Evolutionary conservation across 2,888 invertebrate species (phyloP), one percentile per base, ranked within the genome.

Genomic region (Hermaeophaga mercurialis): DNA sequence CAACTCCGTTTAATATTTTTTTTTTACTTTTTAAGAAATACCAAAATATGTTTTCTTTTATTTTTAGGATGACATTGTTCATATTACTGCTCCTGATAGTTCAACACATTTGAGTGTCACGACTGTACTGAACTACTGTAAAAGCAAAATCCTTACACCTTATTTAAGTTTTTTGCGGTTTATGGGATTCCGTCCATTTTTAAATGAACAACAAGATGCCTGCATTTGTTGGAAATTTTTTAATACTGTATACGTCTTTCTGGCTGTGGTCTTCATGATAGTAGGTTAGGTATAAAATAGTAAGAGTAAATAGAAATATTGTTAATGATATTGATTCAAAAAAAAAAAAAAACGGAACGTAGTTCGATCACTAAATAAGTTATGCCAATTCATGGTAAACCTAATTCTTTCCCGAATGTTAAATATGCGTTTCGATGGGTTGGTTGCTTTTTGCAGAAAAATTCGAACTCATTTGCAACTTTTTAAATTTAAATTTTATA

Each of bases 61-160:
- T 11, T 46, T 56, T 31, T 74, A 88, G 87, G 85, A 87, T 57
- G 88, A 88, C 76, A 84, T 87, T 66, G 82, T 83, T 1, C 88
- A 89, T 70, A 83, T 84, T 59, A 85, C 87, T 58, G 84, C 69
- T 33, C 66, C 68, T 41, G 74, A 75, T 56, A 64, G 64, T 41
- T 68, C 67, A 18, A 66, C 85, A 65, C 83, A 84, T 64, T 81
- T 86, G 75, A 90, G 89, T 67, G 89, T 90, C 22, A 90, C 91
- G 8, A 89, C 89, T 7, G 85, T 91, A 63, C 81, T 92, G 73
- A 85, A 85, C 73, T 90, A 90, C 71, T 92, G 92, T 80, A 90
- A 92, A 79, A 84, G 84, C 52, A 90, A 89, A 84, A 89, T 92
- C 73, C 79, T 92, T 53, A 81, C 84, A 28, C 91, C 91, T 0